Base-by-base conservation (phyloP, 2,888 invertebrate genomes). In the Tridacna crocea region DNA sequence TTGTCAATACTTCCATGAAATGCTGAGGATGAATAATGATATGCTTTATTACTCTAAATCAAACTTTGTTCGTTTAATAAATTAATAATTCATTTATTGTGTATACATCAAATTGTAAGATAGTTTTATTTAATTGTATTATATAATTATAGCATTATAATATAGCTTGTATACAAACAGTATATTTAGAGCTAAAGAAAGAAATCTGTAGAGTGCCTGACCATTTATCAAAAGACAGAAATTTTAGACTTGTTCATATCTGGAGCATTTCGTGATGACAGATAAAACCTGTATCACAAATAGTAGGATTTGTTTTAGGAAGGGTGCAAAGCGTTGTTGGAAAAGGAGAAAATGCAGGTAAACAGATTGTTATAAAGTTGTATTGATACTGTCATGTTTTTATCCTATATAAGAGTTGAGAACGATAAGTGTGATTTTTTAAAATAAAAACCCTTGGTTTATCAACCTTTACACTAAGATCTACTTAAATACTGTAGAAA, bases 111-210 rank as follows among this genome's bases (percentile, higher is more conserved):
- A 68, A 68, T 19, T 68, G 68, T 68, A 68, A 47, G 22, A 68
- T 68, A 68, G 68, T 46, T 46, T 68, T 27, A 27, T 68, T 68
- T 27, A 68, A 68, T 68, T 68, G 68, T 68, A 68, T 46, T 68
- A 68, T 68, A 68, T 68, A 27, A 68, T 46, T 68, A 63, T 63
- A 63, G 15, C 24, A 36, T 36, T 36, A 63, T 63, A 63, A 63
- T 11, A 27, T 63, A 68, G 68, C 19, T 17, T 68, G 68, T 68
- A 68, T 46, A 46, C 68, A 68, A 68, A 66, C 19, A 19, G 22
- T 63, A 63, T 46, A 68, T 26, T 26, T 24, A 63, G 63, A 63
- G 63, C 15, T 63, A 63, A 19, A 63, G 27, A 13, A 15, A 26
- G 15, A 26, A 26, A 63, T 13, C 26, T 27, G 17, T 63, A 63